Evolutionary conservation across 2,888 invertebrate genomes (phyloP).

Genomic region (Melieria picta): DNA sequence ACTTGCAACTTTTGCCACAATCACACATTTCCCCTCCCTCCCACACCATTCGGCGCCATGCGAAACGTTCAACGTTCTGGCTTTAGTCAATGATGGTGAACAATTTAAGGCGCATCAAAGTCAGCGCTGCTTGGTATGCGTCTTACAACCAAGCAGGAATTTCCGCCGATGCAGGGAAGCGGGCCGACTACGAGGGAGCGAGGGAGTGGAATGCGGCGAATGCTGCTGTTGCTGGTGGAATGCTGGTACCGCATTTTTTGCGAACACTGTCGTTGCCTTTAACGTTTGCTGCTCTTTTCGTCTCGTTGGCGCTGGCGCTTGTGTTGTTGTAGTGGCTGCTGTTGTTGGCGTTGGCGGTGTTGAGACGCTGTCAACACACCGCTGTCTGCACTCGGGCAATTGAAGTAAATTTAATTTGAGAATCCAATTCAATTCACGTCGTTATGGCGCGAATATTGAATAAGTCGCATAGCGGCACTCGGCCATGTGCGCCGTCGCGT

Average conservation of each 20-base stretch:
- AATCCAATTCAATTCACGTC: background rate
- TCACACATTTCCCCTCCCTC: background rate
- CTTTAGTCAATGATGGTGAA: too few species aligned
- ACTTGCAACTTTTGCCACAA: background rate
- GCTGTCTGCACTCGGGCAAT: background rate
- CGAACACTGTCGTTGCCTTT: too few species aligned
- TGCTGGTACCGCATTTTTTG: background rate
- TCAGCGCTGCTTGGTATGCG: background rate
- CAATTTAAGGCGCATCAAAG: too few species aligned
- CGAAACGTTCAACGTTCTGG: too few species aligned
- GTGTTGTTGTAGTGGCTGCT: too few species aligned
- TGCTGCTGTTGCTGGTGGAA: background rate
- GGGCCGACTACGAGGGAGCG: too few species aligned
- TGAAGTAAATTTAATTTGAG: background rate
- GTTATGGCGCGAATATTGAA: slow-evolving; percentile 6
- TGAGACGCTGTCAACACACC: background rate
- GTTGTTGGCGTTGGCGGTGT: too few species aligned
- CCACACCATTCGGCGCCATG: too few species aligned
- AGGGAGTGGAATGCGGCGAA: background rate
- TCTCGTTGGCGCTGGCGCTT: too few species aligned
- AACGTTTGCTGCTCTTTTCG: too few species aligned
- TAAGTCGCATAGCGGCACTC: slow-evolving; percentile 1
- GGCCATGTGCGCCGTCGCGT: background rate
- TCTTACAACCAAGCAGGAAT: background rate
- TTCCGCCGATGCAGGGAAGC: background rate